Conservation (phyloP, 2,797 vertebrate species). For the Enteromius unitaeniatus region DNA sequence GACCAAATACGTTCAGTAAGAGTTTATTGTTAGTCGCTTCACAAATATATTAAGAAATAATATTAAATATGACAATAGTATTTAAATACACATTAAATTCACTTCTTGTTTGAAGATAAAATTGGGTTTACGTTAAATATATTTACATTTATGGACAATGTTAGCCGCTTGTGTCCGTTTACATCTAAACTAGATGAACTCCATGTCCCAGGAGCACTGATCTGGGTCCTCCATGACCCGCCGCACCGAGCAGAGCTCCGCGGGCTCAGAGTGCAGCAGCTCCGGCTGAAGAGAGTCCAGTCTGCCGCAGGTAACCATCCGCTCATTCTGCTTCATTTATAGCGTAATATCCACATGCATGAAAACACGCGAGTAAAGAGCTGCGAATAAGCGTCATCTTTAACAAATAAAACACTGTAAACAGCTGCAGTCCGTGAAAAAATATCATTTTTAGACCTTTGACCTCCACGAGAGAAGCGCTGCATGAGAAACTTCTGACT, state of each 20-base stretch:
- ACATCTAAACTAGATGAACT: not conserved
- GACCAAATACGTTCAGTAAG: no score
- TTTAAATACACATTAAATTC: no score
- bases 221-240: not conserved
- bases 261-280: not conserved
- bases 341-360: not conserved
- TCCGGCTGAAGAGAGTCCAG: not conserved
- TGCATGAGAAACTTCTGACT: not conserved
- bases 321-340: not conserved
- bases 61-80: no score
- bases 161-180: not conserved
- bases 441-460: not conserved
- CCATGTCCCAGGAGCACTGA: not conserved
- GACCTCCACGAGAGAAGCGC: not conserved
- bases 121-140: no score
- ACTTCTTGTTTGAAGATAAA: no score
- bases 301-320: not conserved
- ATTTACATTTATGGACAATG: no score
- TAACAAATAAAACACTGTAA: not conserved
- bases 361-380: not conserved
- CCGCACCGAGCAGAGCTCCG: not conserved
- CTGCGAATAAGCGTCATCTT: not conserved
- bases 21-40: not conserved
- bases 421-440: not conserved
- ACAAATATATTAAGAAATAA: no score